These are phyloP conservation scores for Trisateles emortualis DNA, from an alignment of 2,888 invertebrate species.

Conservation along the genomic window DNA sequence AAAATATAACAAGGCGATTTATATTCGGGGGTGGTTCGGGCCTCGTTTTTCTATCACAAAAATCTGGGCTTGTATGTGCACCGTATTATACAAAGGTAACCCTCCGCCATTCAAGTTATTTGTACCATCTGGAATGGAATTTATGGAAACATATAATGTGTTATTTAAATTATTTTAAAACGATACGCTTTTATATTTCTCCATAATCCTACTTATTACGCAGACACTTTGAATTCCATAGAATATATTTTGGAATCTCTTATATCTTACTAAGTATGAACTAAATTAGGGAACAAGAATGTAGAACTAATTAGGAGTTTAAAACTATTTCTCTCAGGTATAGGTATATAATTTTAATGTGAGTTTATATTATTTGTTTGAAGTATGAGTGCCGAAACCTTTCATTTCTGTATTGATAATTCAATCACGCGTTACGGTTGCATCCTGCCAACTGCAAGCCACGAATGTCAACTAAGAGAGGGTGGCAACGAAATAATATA, in stretches of 20 bases:
- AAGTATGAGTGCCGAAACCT: constrained; percentile 29
- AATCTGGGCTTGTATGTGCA: constrained; percentile 71
- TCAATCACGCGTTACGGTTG: constrained; percentile 80
- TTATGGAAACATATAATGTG: constrained; percentile 40
- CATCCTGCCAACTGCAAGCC: constrained; percentile 80
- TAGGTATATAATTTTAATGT: neutral
- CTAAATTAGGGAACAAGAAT: neutral
- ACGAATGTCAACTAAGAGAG: constrained; percentile 81
- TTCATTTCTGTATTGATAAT: constrained; percentile 67
- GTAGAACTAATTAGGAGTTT: neutral
- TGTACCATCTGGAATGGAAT: constrained; percentile 47
- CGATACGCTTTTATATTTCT: constrained; percentile 9
- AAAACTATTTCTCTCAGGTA: neutral
- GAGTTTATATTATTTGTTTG: neutral
- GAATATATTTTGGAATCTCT: too few species aligned
- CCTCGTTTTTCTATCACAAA: constrained; percentile 79
- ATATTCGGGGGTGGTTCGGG: constrained; percentile 79
- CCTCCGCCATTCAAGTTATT: constrained; percentile 48
- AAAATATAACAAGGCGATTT: constrained; percentile 86
- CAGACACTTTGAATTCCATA: neutral
- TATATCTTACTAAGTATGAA: neutral
- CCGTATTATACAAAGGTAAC: constrained; percentile 47
- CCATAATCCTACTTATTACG: constrained; percentile 1
- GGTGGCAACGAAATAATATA: constrained; percentile 72
- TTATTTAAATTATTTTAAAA: constrained; percentile 20